phyloP scores from a whole-genome alignment of 2,797 vertebrate species.

The Gambelia wislizenii region DNA sequence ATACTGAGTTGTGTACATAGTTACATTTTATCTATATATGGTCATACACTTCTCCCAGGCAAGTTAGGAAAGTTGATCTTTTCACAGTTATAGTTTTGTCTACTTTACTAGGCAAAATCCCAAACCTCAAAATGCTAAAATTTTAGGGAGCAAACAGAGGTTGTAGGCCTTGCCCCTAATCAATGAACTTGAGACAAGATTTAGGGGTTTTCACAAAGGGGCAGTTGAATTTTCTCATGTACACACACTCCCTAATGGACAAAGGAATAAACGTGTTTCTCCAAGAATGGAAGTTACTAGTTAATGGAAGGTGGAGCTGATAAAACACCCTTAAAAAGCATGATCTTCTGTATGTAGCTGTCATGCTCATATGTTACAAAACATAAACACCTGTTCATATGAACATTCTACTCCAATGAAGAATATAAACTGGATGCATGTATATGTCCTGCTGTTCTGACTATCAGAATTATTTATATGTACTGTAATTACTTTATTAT shows the following conservation, averaged over 20 bases:
- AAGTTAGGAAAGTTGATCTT: no score
- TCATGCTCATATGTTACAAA: background rate
- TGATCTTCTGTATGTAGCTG: background rate
- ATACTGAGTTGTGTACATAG: background rate
- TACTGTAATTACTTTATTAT: no score
- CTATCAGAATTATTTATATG: background rate
- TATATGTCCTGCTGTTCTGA: background rate
- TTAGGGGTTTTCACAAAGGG: background rate
- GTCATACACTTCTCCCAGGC: background rate
- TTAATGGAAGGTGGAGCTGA: background rate
- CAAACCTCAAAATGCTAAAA: background rate
- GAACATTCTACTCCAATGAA: background rate
- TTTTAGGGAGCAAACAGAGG: background rate
- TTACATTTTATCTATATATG: background rate
- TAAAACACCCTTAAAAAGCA: background rate
- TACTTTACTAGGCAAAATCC: background rate
- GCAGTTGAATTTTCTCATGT: background rate
- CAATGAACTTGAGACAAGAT: background rate
- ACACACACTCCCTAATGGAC: background rate
- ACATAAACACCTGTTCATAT: background rate
- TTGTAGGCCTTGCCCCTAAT: background rate
- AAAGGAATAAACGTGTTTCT: background rate
- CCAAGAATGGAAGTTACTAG: background rate
- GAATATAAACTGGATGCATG: background rate
- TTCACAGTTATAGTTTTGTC: background rate